These are phyloP conservation scores for Lycodopsis pacificus DNA, from an alignment of 2,797 vertebrate species.

Conservation along the genomic window DNA sequence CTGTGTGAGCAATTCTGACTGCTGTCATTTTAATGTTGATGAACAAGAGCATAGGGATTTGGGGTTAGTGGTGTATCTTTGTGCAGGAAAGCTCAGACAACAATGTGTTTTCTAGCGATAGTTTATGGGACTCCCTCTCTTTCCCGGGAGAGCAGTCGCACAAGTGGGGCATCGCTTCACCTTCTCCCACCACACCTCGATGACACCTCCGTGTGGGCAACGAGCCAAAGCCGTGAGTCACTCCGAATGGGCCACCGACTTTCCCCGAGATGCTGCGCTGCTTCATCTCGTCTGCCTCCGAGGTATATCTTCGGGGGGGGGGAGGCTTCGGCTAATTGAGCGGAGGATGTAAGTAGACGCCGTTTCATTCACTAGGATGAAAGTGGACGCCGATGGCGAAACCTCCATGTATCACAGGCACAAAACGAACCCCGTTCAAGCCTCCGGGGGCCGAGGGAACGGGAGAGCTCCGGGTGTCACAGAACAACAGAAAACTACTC, in stretches of 20 bases:
- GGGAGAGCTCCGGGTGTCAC: not conserved
- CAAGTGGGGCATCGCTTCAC: constrained; percentile 17
- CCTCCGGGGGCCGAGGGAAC: constrained; percentile 9
- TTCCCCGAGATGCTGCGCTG: constrained; percentile 33
- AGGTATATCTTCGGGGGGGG: constrained; percentile 16
- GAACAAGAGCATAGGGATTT: not conserved
- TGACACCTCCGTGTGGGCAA: constrained; percentile 50
- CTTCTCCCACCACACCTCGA: not conserved
- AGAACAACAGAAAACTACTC: not conserved
- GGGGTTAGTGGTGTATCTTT: not conserved
- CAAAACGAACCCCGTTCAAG: constrained; percentile 34
- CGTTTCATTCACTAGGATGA: no score
- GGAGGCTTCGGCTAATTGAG: constrained; percentile 57
- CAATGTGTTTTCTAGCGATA: constrained; percentile 31
- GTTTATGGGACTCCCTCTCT: constrained; percentile 24
- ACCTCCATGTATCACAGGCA: constrained; percentile 15
- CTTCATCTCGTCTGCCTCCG: constrained; percentile 41
- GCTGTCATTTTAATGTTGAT: not conserved
- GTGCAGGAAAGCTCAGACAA: not conserved
- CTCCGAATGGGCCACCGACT: constrained; percentile 42
- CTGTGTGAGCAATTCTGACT: not conserved
- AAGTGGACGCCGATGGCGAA: constrained; percentile 30
- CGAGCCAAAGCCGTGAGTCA: constrained; percentile 48
- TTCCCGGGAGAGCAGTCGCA: constrained; percentile 20
- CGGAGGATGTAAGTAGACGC: constrained; percentile 47